Conservation (phyloP, 92 coral and sea anemone genomes). For the Zoanthus sansibaricus region DNA sequence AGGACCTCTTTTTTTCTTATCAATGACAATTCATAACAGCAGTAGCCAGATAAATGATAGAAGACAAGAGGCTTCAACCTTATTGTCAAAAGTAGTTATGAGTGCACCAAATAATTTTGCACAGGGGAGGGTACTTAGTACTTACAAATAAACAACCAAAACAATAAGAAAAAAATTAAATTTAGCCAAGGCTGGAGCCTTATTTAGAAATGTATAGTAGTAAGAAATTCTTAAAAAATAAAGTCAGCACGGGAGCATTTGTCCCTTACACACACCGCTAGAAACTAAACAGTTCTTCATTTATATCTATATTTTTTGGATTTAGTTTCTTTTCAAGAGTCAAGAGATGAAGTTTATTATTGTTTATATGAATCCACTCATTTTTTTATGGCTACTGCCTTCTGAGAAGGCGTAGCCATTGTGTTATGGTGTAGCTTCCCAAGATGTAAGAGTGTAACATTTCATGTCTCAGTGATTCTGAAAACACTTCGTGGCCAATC, state of each 20-base stretch:
- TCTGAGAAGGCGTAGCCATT: no score
- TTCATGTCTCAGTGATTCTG: no score
- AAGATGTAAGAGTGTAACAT: no score
- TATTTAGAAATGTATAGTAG: background rate
- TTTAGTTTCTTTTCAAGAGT: background rate
- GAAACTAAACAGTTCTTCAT: background rate
- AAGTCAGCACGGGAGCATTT: background rate
- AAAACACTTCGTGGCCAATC: no score
- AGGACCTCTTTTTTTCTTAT: background rate
- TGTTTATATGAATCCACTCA: no score
- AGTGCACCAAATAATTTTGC: background rate
- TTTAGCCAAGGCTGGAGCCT: background rate
- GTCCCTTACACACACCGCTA: background rate
- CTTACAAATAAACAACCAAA: background rate
- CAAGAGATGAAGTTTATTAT: background rate
- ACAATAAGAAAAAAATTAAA: background rate
- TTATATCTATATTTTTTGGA: background rate
- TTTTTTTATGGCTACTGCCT: no score
- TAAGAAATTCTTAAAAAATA: no score
- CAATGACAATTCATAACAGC: constrained; percentile 19
- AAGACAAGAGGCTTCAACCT: background rate
- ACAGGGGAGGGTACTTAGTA: background rate
- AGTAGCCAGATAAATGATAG: constrained; percentile 21
- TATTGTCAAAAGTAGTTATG: background rate
- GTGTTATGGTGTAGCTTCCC: no score